phyloP scores from a whole-genome alignment of 2,113 vertebrate species.

The Phoxinus phoxinus region DNA sequence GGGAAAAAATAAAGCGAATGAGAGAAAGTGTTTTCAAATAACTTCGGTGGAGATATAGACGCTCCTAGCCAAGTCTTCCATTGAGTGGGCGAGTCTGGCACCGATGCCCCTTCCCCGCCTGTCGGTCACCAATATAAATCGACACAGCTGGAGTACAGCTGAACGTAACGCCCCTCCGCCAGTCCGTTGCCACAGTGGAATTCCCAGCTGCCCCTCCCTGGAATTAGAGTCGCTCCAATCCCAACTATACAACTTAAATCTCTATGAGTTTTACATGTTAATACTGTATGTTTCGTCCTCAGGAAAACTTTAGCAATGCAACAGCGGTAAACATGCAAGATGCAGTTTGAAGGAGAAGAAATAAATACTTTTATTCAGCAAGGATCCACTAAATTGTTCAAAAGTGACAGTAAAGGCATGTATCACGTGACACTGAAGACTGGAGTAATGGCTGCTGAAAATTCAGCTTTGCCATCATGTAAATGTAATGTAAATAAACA shows the following conservation, averaged over 20 bases:
- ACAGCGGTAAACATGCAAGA: not conserved
- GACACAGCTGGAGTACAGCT: constrained; percentile 58
- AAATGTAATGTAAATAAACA: too few relatives aligned
- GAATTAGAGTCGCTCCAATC: constrained; percentile 10
- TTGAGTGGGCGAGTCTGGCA: constrained; percentile 42
- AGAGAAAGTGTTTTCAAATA: not conserved
- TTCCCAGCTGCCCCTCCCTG: constrained; percentile 54
- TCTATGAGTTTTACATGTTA: not conserved
- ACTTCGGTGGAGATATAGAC: constrained; percentile 3
- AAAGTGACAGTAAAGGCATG: not conserved
- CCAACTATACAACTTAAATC: constrained; percentile 22
- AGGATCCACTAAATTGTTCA: not conserved
- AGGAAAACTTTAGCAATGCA: not conserved
- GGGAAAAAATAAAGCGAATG: not conserved
- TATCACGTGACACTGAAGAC: too few relatives aligned
- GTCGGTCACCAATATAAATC: constrained; percentile 46
- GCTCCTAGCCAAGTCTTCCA: constrained; percentile 13
- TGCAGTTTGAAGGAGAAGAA: not conserved
- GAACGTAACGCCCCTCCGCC: constrained; percentile 50
- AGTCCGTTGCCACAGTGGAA: constrained; percentile 53
- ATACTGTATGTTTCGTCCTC: not conserved
- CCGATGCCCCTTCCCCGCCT: constrained; percentile 47
- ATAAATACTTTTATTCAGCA: not conserved
- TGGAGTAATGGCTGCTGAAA: too few relatives aligned
- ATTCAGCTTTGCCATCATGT: too few relatives aligned